Conservation (phyloP, 2,888 invertebrate species). For the Cosmorhoe ocellata region DNA sequence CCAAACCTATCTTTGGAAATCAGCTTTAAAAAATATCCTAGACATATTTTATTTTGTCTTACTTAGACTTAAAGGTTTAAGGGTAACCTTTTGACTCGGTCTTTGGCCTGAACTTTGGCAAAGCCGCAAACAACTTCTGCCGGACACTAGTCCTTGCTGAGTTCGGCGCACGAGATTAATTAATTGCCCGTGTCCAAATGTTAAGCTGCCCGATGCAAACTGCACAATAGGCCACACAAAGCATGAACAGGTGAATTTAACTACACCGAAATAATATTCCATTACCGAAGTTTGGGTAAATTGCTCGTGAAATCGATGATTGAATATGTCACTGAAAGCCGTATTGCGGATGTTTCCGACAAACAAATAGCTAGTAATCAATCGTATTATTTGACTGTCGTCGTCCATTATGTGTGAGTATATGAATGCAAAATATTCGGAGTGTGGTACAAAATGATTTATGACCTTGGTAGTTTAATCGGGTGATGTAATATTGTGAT, state of each 20-base stretch:
- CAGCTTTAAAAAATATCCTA: too few relatives aligned
- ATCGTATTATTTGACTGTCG: slow-evolving; percentile 59
- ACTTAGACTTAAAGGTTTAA: too few relatives aligned
- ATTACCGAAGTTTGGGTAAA: slow-evolving; percentile 47
- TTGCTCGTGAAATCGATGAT: slow-evolving; percentile 61
- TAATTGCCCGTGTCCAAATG: slow-evolving; percentile 64
- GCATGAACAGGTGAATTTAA: slow-evolving; percentile 17
- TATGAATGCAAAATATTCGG: slow-evolving; percentile 45
- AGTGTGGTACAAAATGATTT: slow-evolving; percentile 30
- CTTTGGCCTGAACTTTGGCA: slow-evolving; percentile 5
- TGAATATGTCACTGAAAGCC: slow-evolving; percentile 56
- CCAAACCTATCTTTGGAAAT: too few relatives aligned
- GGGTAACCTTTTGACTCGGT: neutral
- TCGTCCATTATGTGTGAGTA: slow-evolving; percentile 36
- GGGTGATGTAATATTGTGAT: slow-evolving; percentile 11
- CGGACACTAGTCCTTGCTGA: slow-evolving; percentile 39
- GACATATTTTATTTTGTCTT: too few relatives aligned
- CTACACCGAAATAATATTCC: slow-evolving; percentile 37
- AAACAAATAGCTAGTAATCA: slow-evolving; percentile 65
- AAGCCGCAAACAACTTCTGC: slow-evolving; percentile 20
- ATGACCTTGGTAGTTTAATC: slow-evolving; percentile 21
- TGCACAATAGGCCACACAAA: slow-evolving; percentile 37
- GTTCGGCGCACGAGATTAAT: slow-evolving; percentile 46
- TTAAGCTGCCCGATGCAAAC: slow-evolving; percentile 42
- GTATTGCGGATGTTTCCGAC: slow-evolving; percentile 54